These are phyloP conservation scores for Meganola albula DNA, from an alignment of 2,888 invertebrate genomes.

Conservation along the genomic window DNA sequence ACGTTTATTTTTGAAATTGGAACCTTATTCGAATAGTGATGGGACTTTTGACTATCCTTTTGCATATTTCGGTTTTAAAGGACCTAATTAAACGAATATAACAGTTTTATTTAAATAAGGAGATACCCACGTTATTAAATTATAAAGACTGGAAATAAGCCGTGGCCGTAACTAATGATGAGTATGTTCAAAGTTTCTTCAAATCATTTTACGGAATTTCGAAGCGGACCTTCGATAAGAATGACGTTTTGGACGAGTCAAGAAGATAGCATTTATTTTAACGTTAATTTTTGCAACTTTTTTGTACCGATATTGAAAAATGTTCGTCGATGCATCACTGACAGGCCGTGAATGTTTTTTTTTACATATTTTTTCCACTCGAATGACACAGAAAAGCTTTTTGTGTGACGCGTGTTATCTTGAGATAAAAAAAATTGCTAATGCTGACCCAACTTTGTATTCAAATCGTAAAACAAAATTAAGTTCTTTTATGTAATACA, in stretches of 20 bases:
- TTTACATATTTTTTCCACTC: slow-evolving; percentile 45
- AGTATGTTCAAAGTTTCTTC: background rate
- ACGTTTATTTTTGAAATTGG: slow-evolving; percentile 56
- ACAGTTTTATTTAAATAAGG: background rate
- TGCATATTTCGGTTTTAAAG: slow-evolving; percentile 10
- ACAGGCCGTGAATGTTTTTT: slow-evolving; percentile 36
- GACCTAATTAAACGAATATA: slow-evolving; percentile 9
- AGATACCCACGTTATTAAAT: background rate
- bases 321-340: slow-evolving; percentile 60
- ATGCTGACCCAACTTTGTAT: slow-evolving; percentile 48
- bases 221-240: slow-evolving; percentile 24
- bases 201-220: slow-evolving; percentile 8
- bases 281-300: slow-evolving; percentile 35
- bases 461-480: too few relatives aligned
- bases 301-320: slow-evolving; percentile 62
- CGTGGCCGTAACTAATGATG: background rate
- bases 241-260: slow-evolving; percentile 18
- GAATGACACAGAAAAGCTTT: slow-evolving; percentile 74
- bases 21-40: slow-evolving; percentile 43
- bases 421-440: slow-evolving; percentile 45
- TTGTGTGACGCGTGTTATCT: slow-evolving; percentile 67
- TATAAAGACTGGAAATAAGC: background rate
- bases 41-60: slow-evolving; percentile 24
- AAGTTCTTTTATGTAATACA: too few relatives aligned
- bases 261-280: slow-evolving; percentile 34